Evolutionary conservation across 2,113 vertebrate genomes (phyloP).

Genomic region (Pygoscelis antarcticus): DNA sequence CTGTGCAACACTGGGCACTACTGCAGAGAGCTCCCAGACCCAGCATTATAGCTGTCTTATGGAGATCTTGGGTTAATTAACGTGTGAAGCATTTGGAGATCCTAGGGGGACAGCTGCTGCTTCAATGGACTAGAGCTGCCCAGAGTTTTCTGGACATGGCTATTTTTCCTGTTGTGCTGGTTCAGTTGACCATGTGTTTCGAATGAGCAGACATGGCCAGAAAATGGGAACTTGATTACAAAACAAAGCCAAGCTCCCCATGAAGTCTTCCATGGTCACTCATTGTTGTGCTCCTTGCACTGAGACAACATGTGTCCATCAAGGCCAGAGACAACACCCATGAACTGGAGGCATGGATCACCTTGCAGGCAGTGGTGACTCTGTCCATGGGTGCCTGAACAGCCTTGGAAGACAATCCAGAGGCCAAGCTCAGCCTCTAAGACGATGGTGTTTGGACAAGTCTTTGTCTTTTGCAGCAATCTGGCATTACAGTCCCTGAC

Average conservation of each 20-base stretch:
- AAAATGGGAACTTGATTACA: not conserved
- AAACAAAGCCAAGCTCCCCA: not conserved
- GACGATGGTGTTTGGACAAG: not conserved
- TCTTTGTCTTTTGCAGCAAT: not conserved
- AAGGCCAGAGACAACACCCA: not conserved
- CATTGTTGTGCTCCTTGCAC: not conserved
- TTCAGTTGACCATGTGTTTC: not conserved
- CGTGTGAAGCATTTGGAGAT: not conserved
- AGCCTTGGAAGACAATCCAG: not conserved
- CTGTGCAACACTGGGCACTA: not conserved
- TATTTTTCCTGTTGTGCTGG: not conserved
- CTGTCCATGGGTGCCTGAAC: not conserved
- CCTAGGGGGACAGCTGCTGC: accelerated
- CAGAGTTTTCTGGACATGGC: not conserved
- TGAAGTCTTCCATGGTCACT: not conserved
- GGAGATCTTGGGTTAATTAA: not conserved
- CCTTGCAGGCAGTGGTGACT: not conserved
- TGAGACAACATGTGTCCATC: not conserved
- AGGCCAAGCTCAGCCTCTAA: not conserved
- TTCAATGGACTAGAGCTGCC: not conserved
- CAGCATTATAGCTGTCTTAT: not conserved
- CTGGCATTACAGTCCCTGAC: not conserved
- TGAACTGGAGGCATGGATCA: not conserved
- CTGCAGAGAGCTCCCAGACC: not conserved
- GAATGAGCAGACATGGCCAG: not conserved